Evolutionary conservation across 1,140 invertebrate species (phyloP).

Genomic region (Formica exsecta): DNA sequence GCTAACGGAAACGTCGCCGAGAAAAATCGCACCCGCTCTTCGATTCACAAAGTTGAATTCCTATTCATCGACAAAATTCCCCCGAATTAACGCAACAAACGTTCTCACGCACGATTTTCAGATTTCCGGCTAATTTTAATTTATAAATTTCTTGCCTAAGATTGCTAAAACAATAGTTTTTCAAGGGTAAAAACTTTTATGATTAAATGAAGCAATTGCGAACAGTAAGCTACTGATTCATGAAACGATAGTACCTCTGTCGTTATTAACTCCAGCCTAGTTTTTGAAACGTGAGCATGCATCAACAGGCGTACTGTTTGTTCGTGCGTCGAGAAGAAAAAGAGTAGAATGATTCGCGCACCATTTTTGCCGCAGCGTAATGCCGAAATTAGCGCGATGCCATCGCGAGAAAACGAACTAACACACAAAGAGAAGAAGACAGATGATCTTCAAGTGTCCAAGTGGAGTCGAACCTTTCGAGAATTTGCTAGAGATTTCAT

Average conservation of each 20-base stretch:
- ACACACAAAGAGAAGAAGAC: not conserved
- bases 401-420: constrained; percentile 30
- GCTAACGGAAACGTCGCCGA: constrained; percentile 56
- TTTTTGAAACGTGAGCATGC: not conserved
- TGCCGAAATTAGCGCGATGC: constrained; percentile 55
- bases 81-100: not conserved
- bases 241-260: not conserved
- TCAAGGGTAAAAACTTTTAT: not conserved
- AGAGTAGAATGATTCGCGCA: not conserved
- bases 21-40: constrained; percentile 39
- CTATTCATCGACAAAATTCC: not conserved
- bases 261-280: not conserved
- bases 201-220: not conserved
- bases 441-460: not conserved
- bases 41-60: constrained; percentile 31
- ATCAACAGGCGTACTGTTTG: constrained; percentile 11
- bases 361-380: constrained; percentile 52
- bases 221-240: not conserved
- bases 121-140: not conserved
- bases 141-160: not conserved
- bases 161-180: not conserved
- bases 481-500: not conserved
- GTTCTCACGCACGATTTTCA: not conserved
- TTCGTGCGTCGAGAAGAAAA: constrained; percentile 20
- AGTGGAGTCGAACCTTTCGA: not conserved